Base-by-base conservation (phyloP, 2,113 vertebrate species). In the Poecilia latipinna region DNA sequence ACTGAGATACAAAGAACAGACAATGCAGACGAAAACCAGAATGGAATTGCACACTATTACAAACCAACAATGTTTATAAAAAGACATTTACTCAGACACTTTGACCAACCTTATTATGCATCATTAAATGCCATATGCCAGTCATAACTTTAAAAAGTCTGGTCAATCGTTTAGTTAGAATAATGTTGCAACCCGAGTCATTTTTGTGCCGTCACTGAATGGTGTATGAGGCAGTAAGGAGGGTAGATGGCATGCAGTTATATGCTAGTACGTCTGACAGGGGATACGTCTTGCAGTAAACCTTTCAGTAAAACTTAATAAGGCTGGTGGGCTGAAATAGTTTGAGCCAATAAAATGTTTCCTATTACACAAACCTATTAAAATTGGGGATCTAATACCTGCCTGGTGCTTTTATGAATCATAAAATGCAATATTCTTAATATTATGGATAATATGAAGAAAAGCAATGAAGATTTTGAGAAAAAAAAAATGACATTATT, bases 391-490 rank as follows among this genome's bases (percentile, higher is more conserved):
- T 70, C 26, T 63, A 65, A 22, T 54, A 75, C 54, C 28, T 64
- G 66, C 22, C 31, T 17, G 28, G n/a, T 26, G 3, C 8, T 66
- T 62, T 2, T 33, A 74, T 70, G 39, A 42, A 65, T 74, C 19
- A 28, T 67, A 65, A 37, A 75, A 76, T 42, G 8, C 24, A 37
- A 61, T 68, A 61, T 31, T 32, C 57, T 48, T 28, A 37, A 51
- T 37, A 48, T 48, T 48, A 4, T 11, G 72, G 68, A 11, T 5
- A 42, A 73, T 66, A 66, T 64, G 57, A 76, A 63, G 72, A 42
- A 79, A n/a, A 29, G 66, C 24, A 3, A 48, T 48, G 13, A 48
- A 48, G 13, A 19, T 19, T 48, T 48, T 48, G 44, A 48, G 13
- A 48, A 48, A 42, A 13, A 7, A 29, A 0, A 70, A 44, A n/a